Conservation (phyloP, 1,140 invertebrate species). For the Tetranychus cinnabarinus region DNA sequence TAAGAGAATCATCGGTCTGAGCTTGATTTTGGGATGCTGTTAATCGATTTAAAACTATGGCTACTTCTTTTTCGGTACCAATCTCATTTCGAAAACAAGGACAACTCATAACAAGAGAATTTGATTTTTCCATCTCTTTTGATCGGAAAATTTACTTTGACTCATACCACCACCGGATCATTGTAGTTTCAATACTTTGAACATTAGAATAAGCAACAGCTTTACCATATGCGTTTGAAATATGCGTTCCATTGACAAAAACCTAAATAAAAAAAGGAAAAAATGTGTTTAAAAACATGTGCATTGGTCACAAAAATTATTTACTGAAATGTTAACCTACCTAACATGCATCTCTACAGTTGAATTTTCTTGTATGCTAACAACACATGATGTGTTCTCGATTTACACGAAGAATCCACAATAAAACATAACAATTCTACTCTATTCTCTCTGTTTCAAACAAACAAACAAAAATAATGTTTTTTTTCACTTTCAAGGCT, state of each 20-base stretch:
- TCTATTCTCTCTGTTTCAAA: too few species aligned
- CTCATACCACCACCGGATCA: slow-evolving; percentile 52
- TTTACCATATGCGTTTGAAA: slow-evolving; percentile 23
- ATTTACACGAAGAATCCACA: too few species aligned
- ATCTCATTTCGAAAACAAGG: slow-evolving; percentile 82
- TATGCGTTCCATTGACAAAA: too few species aligned
- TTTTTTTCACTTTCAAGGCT: too few species aligned
- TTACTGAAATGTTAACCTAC: not conserved
- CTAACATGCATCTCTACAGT: too few species aligned
- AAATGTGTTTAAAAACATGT: too few species aligned
- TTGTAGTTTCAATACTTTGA: slow-evolving; percentile 61
- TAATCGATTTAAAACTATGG: slow-evolving; percentile 44
- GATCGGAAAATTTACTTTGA: slow-evolving; percentile 27
- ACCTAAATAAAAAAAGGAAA: too few species aligned
- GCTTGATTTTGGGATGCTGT: slow-evolving; percentile 16
- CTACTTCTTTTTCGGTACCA: slow-evolving; percentile 65
- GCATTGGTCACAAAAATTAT: slow-evolving; percentile 4
- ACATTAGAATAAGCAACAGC: slow-evolving; percentile 79
- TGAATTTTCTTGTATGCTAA: too few species aligned
- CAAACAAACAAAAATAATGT: too few species aligned
- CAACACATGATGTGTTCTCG: too few species aligned
- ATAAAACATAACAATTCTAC: too few species aligned
- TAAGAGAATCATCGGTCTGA: slow-evolving; percentile 1
- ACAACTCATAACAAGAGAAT: slow-evolving; percentile 34
- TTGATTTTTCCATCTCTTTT: slow-evolving; percentile 40